Conservation (phyloP, 2,113 vertebrate genomes). For the Agapornis roseicollis region DNA sequence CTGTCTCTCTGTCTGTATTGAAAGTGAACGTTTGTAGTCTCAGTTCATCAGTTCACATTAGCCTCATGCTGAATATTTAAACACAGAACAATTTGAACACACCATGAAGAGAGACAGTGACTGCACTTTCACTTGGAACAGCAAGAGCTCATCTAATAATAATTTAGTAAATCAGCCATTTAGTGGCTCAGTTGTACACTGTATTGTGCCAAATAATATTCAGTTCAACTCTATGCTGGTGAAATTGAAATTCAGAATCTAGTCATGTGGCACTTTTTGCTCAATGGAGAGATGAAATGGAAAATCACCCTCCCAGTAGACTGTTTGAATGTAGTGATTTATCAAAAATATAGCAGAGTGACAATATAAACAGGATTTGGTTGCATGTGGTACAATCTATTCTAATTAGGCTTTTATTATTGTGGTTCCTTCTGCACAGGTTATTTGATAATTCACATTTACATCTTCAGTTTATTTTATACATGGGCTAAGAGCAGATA, state of each 20-base stretch:
- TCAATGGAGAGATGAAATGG: conserved; percentile 68
- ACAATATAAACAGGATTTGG: conserved; percentile 54
- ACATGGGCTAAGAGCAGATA: conserved; percentile 10
- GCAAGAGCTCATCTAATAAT: conserved; percentile 82
- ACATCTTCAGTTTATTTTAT: not conserved
- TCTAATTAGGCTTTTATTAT: conserved; percentile 71
- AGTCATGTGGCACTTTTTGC: conserved; percentile 62
- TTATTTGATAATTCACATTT: conserved; percentile 57
- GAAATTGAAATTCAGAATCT: conserved; percentile 72
- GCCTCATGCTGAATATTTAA: conserved; percentile 89
- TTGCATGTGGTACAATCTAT: conserved; percentile 42
- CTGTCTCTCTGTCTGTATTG: conserved; percentile 72
- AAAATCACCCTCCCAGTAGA: conserved; percentile 59
- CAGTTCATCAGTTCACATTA: conserved; percentile 88
- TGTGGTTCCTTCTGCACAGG: conserved; percentile 52
- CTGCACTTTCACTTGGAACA: conserved; percentile 82
- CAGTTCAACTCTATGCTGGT: conserved; percentile 63
- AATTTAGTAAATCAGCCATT: conserved; percentile 87
- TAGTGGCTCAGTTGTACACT: conserved; percentile 77
- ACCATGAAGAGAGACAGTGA: conserved; percentile 76
- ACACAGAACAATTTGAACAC: conserved; percentile 86
- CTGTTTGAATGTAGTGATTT: conserved; percentile 60
- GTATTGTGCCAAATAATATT: conserved; percentile 79
- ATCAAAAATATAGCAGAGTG: conserved; percentile 67
- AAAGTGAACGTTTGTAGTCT: conserved; percentile 83